Evolutionary conservation across 2,888 invertebrate genomes (phyloP).

Genomic region (Habroteleia sp.): DNA sequence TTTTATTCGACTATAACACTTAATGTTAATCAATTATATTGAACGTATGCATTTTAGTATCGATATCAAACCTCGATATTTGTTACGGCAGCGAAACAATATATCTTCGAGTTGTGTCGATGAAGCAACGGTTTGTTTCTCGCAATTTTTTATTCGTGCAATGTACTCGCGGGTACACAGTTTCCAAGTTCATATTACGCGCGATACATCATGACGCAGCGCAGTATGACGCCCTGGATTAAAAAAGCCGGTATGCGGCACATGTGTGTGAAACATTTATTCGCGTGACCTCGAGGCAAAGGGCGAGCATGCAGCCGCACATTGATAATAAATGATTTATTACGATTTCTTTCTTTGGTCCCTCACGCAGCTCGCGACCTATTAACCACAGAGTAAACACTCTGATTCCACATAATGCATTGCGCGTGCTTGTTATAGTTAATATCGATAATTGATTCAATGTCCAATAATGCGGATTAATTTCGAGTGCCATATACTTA

Average conservation of each 20-base stretch:
- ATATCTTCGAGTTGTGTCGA: constrained; percentile 22
- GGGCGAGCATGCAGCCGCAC: constrained; percentile 41
- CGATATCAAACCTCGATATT: constrained; percentile 11
- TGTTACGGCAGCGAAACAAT: constrained; percentile 11
- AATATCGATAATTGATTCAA: constrained; percentile 41
- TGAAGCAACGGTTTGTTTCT: constrained; percentile 32
- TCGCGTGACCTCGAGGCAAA: constrained; percentile 50
- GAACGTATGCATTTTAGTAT: constrained; percentile 1
- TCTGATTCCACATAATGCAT: not conserved
- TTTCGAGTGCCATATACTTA: no score
- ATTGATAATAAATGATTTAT: constrained; percentile 56
- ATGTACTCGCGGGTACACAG: constrained; percentile 20
- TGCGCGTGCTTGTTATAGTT: constrained; percentile 3
- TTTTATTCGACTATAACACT: not conserved
- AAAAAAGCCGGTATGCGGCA: constrained; percentile 41
- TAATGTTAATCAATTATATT: constrained; percentile 6
- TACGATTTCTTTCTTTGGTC: constrained; percentile 32
- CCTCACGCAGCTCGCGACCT: constrained; percentile 40
- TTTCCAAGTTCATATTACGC: constrained; percentile 47
- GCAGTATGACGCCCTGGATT: constrained; percentile 50
- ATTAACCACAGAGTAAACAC: constrained; percentile 44
- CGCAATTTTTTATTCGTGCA: constrained; percentile 6
- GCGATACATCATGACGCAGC: constrained; percentile 49
- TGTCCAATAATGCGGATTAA: constrained; percentile 27
- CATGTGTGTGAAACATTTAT: constrained; percentile 45